Conservation (phyloP, 2,113 vertebrate species). For the Muscicapa adusta region DNA sequence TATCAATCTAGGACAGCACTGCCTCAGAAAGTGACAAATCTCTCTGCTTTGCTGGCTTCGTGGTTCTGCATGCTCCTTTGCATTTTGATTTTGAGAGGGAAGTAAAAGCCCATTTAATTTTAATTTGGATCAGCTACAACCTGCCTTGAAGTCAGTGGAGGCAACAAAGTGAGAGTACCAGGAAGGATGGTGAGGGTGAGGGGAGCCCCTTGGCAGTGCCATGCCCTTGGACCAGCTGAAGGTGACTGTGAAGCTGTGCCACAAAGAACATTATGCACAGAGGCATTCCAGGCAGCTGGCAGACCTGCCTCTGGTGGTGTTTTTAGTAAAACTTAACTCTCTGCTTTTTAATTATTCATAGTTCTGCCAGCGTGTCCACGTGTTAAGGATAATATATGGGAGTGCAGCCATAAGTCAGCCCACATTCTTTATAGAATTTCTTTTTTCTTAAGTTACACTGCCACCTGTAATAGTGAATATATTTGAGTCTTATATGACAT, state of each 20-base stretch:
- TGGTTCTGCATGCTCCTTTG: neutral
- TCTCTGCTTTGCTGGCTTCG: neutral
- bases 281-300: neutral
- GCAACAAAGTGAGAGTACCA: neutral
- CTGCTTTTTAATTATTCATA: neutral
- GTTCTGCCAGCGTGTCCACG: neutral
- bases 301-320: neutral
- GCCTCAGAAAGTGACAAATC: neutral
- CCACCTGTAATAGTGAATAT: neutral
- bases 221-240: neutral
- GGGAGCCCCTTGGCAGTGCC: neutral
- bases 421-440: neutral
- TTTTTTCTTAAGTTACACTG: neutral
- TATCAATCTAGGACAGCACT: neutral
- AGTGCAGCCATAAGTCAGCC: neutral
- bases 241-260: neutral
- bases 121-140: neutral
- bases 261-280: neutral
- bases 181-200: neutral
- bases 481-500: neutral
- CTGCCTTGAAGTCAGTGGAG: neutral
- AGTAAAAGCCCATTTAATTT: neutral
- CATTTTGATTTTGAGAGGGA: neutral
- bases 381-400: neutral
- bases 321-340: neutral